Evolutionary conservation across 1,140 invertebrate genomes (phyloP).

Genomic region (Cecropterus lyciades): DNA sequence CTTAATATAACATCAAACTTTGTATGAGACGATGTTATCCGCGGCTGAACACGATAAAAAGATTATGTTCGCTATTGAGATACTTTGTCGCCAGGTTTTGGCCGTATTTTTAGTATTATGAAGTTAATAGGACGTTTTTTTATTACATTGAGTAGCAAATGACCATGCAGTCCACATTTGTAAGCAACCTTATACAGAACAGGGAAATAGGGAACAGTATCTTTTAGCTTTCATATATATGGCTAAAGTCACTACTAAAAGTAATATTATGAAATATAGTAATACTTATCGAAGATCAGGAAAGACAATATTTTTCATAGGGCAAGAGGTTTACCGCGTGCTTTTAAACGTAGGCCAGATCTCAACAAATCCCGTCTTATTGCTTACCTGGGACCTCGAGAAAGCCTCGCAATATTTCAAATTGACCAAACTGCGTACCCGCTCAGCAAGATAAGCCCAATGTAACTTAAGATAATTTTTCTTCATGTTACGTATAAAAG

Average conservation of each 20-base stretch:
- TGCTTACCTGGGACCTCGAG: constrained; percentile 3
- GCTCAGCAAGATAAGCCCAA: not conserved
- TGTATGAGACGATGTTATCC: not conserved
- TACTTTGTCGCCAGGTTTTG: no score
- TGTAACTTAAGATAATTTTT: not conserved
- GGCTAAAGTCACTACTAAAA: no score
- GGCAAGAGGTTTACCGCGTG: not conserved
- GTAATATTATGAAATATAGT: no score
- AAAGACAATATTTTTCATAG: constrained; percentile 1
- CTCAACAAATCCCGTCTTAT: constrained; percentile 8
- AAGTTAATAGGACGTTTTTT: no score
- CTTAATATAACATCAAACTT: not conserved
- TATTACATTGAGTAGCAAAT: no score
- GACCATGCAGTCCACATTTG: no score
- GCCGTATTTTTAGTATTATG: no score
- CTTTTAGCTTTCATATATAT: no score
- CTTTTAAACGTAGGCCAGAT: not conserved
- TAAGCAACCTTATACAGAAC: no score
- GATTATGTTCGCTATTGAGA: no score
- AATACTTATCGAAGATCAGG: not conserved
- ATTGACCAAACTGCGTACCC: constrained; percentile 6
- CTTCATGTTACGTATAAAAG: not conserved
- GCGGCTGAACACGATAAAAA: no score
- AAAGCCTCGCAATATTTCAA: constrained; percentile 11
- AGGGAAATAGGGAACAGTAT: no score